These are phyloP conservation scores for Phengaris alcon DNA, from an alignment of 2,888 invertebrate species.

Conservation along the genomic window DNA sequence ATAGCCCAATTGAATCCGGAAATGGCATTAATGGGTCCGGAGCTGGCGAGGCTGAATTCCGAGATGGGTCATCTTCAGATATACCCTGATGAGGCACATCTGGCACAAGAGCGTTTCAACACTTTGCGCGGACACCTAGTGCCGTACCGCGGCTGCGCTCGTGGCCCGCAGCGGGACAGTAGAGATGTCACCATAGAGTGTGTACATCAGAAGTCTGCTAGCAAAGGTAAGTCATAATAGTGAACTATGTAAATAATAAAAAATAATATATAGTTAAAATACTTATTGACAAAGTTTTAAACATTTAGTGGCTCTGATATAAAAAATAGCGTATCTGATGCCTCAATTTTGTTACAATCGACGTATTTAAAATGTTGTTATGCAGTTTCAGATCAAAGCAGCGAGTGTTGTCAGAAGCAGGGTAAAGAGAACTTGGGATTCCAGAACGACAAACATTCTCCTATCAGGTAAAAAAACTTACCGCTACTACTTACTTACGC, in stretches of 20 bases:
- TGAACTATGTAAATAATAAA: no score
- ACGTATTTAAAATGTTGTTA: background rate
- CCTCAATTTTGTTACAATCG: background rate
- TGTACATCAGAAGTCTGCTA: conserved; percentile 62
- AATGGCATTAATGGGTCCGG: background rate
- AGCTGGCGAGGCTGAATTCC: conserved; percentile 32
- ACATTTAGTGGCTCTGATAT: no score
- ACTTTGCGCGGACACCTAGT: conserved; percentile 70
- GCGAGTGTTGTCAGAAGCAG: conserved; percentile 75
- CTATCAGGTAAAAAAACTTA: conserved; percentile 60
- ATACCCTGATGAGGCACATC: conserved; percentile 49
- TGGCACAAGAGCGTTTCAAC: conserved; percentile 59
- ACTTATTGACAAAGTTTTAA: no score
- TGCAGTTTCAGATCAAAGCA: conserved; percentile 70
- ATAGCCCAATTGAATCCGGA: conserved; percentile 44
- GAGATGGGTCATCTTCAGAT: conserved; percentile 41
- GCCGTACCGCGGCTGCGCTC: conserved; percentile 61
- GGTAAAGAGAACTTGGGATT: conserved; percentile 89
- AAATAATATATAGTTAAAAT: no score
- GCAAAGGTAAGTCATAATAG: conserved; percentile 55
- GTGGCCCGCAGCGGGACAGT: conserved; percentile 59
- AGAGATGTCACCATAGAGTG: conserved; percentile 60
- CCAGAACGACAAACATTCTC: conserved; percentile 83
- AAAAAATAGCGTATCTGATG: no score
- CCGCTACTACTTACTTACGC: no score